Conservation (phyloP, 2,888 invertebrate genomes). For the Ctenicera cuprea region DNA sequence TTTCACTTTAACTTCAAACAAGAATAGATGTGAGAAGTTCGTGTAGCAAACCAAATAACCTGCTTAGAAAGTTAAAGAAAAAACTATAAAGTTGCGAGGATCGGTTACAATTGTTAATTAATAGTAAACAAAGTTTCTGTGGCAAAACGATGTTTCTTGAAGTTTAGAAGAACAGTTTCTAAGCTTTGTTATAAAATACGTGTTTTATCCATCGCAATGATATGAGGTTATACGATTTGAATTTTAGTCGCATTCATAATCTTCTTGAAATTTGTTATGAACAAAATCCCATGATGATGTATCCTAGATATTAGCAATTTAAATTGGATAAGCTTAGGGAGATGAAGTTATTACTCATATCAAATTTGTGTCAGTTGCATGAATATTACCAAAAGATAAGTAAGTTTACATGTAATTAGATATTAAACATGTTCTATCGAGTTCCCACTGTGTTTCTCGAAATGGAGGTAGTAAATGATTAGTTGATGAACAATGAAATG, state of each 20-base stretch:
- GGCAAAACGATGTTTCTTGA: neutral
- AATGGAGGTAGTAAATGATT: no score
- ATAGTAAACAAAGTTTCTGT: neutral
- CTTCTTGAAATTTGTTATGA: slow-evolving; percentile 2
- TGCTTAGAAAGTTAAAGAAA: neutral
- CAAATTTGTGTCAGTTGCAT: slow-evolving; percentile 1
- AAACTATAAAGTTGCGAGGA: neutral
- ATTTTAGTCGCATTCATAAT: neutral
- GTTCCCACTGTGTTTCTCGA: neutral
- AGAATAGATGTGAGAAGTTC: neutral
- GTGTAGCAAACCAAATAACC: neutral
- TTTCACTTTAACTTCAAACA: slow-evolving; percentile 9
- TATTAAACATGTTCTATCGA: neutral
- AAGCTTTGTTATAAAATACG: no score
- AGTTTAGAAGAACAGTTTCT: no score
- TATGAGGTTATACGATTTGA: no score
- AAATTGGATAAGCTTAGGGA: slow-evolving; percentile 16
- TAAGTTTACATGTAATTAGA: neutral
- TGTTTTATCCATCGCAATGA: no score
- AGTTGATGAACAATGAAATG: no score
- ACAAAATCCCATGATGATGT: slow-evolving; percentile 6
- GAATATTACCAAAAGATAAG: slow-evolving; percentile 15
- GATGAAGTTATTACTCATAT: slow-evolving; percentile 14
- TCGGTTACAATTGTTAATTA: neutral
- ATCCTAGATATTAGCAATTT: slow-evolving; percentile 25